Conservation (phyloP, 2,888 invertebrate genomes). For the Nesidiocoris tenuis region DNA sequence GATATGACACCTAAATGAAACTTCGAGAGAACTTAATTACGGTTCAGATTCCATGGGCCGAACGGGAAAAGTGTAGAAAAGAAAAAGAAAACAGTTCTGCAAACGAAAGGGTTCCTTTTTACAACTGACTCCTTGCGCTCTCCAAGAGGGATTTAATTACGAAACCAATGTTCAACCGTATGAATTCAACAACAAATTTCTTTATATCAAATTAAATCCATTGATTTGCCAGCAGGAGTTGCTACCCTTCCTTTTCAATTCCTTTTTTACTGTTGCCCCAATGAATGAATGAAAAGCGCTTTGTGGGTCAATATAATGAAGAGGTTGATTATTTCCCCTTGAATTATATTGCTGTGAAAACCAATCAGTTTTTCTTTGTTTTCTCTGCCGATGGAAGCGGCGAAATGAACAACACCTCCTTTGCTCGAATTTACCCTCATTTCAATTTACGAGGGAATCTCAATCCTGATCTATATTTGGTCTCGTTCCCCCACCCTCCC, state of each 20-base stretch:
- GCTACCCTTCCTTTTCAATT: neutral
- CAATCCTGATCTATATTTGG: constrained; percentile 15
- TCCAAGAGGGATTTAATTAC: constrained; percentile 49
- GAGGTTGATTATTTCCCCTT: constrained; percentile 29
- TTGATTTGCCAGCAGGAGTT: constrained; percentile 46
- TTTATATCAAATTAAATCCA: constrained; percentile 49
- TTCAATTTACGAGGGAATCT: no score
- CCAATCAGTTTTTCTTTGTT: constrained; percentile 26
- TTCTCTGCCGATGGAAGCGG: neutral
- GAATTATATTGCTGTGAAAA: constrained; percentile 22
- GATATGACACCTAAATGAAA: constrained; percentile 51
- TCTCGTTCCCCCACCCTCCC: neutral
- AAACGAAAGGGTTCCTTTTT: constrained; percentile 48
- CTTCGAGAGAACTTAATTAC: constrained; percentile 50
- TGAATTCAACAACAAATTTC: constrained; percentile 49
- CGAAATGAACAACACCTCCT: no score
- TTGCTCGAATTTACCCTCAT: no score
- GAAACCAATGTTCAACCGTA: constrained; percentile 47
- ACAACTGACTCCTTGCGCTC: constrained; percentile 43
- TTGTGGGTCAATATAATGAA: constrained; percentile 38
- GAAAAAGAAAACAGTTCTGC: constrained; percentile 45
- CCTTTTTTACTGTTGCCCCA: no score
- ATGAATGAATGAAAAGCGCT: constrained; percentile 8
- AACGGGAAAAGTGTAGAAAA: constrained; percentile 38
- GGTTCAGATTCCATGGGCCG: constrained; percentile 45